Conservation (phyloP, 2,888 invertebrate species). For the Catocala nupta region DNA sequence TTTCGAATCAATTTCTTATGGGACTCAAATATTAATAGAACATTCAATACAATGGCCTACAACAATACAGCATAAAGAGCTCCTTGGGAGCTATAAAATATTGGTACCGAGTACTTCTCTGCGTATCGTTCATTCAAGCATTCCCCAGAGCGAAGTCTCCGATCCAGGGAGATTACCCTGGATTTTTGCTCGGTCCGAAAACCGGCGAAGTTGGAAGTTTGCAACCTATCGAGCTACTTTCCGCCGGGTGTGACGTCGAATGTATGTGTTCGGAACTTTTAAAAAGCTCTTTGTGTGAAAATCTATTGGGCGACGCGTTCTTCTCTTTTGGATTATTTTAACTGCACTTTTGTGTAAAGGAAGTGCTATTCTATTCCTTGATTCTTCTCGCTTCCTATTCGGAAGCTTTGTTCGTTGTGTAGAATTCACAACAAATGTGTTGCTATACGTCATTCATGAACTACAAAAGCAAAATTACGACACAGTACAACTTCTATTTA, state of each 20-base stretch:
- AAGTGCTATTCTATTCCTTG: slow-evolving; percentile 17
- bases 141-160: slow-evolving; percentile 52
- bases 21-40: slow-evolving; percentile 34
- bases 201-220: slow-evolving; percentile 56
- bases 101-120: slow-evolving; percentile 32
- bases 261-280: slow-evolving; percentile 57
- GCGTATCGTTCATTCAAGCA: slow-evolving; percentile 26
- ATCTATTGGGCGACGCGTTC: slow-evolving; percentile 43
- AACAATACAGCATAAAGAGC: slow-evolving; percentile 36
- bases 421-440: background rate
- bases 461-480: too few relatives aligned
- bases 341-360: slow-evolving; percentile 35
- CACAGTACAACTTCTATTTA: too few relatives aligned
- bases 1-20: slow-evolving; percentile 22
- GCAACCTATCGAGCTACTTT: slow-evolving; percentile 57
- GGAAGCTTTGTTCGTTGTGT: background rate
- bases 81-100: slow-evolving; percentile 31
- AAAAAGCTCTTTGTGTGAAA: slow-evolving; percentile 50
- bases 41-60: slow-evolving; percentile 21
- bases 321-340: slow-evolving; percentile 44
- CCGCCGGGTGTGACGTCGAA: slow-evolving; percentile 45
- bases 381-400: slow-evolving; percentile 1
- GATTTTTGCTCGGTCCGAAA: slow-evolving; percentile 57
- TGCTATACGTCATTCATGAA: too few relatives aligned
- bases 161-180: slow-evolving; percentile 55